Percentiles rank a stretch among this genome's conserved stretches.
Evolutionary conservation across 2,888 invertebrate genomes (phyloP).

Genomic region (Aphodius sticticus): DNA sequence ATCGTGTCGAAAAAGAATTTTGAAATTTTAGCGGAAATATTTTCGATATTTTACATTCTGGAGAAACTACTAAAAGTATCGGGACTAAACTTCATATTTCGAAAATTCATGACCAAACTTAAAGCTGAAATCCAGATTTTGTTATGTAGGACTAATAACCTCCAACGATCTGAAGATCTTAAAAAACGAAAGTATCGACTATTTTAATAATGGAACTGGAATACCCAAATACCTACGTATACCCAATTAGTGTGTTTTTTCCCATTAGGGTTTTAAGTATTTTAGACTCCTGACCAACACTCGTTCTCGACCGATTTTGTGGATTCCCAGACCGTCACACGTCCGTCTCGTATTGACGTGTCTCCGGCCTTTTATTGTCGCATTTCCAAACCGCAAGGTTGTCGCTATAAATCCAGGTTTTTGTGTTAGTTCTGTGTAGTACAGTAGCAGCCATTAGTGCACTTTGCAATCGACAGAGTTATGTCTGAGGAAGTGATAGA

Average conservation of each 20-base stretch:
- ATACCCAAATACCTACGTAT: background rate
- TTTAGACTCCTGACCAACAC: background rate
- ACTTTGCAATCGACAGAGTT: background rate
- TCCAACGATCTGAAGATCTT: background rate
- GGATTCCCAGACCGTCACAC: background rate
- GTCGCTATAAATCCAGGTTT: background rate
- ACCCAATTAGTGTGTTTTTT: background rate
- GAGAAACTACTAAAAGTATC: too few species aligned
- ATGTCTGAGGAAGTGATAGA: background rate
- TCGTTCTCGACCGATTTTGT: background rate
- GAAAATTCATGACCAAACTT: too few species aligned
- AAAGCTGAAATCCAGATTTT: too few species aligned
- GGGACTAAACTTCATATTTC: too few species aligned
- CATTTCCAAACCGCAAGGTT: background rate
- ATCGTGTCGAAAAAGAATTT: too few species aligned
- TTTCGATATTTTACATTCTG: too few species aligned
- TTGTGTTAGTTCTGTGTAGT: background rate
- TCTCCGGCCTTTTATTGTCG: background rate
- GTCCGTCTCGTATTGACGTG: background rate
- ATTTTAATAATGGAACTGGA: background rate
- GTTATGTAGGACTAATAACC: too few species aligned
- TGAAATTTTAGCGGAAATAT: too few species aligned
- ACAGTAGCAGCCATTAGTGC: background rate
- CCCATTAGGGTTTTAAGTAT: background rate
- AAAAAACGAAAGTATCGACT: background rate